phyloP scores from a whole-genome alignment of 2,113 vertebrate species.

The Andinoacara biseriatus region DNA sequence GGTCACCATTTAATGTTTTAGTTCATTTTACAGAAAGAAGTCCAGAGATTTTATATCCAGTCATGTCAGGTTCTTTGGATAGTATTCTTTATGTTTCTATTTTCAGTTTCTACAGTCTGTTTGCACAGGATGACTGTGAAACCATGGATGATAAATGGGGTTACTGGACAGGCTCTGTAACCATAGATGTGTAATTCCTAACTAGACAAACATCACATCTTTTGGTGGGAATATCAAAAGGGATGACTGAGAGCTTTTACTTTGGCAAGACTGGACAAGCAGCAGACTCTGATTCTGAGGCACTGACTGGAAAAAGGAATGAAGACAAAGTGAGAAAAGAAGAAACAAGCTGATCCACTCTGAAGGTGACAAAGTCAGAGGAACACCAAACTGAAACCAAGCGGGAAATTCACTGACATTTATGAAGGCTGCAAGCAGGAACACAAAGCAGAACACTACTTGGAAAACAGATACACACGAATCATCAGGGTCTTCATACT shows the following conservation, averaged over 20 bases:
- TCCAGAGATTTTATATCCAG: too few species aligned
- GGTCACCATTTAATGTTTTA: too few species aligned
- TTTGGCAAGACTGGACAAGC: slow-evolving; percentile 2
- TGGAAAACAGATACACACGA: background rate
- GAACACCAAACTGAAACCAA: background rate
- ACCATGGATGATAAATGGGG: background rate
- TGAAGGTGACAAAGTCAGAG: slow-evolving; percentile 49
- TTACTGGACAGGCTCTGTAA: background rate
- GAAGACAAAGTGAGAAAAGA: slow-evolving; percentile 30
- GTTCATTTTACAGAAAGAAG: too few species aligned
- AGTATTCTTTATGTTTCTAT: background rate
- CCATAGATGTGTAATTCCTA: background rate
- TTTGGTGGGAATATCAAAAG: background rate
- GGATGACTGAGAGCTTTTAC: background rate
- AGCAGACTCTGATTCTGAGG: background rate
- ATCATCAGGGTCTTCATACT: background rate
- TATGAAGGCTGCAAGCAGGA: slow-evolving; percentile 1
- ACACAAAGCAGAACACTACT: background rate
- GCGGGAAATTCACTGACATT: slow-evolving; percentile 66
- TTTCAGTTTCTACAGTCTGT: background rate
- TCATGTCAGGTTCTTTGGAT: background rate
- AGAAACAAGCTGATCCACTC: slow-evolving; percentile 16
- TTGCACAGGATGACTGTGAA: background rate
- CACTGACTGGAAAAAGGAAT: slow-evolving; percentile 17
- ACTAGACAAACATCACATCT: background rate